Evolutionary conservation across 2,113 vertebrate species (phyloP), one percentile per base, ranked within the genome.

Genomic region (Trichomycterus rosablanca): DNA sequence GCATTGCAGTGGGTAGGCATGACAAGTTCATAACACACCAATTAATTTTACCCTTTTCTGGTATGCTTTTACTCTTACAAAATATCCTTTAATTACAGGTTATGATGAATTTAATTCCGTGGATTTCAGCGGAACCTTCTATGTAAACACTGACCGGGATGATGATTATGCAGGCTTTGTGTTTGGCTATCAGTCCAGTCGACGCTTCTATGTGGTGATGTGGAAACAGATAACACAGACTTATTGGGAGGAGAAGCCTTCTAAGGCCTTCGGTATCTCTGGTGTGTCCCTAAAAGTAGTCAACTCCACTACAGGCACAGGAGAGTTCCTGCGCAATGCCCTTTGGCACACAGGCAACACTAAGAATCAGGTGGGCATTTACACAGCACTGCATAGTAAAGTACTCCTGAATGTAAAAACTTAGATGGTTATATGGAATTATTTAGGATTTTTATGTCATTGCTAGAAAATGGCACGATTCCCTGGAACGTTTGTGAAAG

Each of bases 171-270:
- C 94, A 0, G 95, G 95, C 42, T 91, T 97, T 20, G 95, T 97
- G 59, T 98, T 97, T 11, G 91, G 91, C 70, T 98, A 96, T 75
- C 95, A 98, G 80, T 98, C 95, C 45, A 98, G 93, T 75, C 89
- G 89, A 22, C 89, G 93, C 6, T 98, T 98, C 76, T 98, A 98
- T 0, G 95, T 94, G 24, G 87, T 97, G 4, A 98, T 98, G 95
- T 98, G 95, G 95, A 97, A 98, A 74, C 94, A 97, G 78, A 92
- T 95, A 49, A 90, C 95, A 1, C 95, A 98, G 82, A 96, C 92
- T 8, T 98, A 97, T 71, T 98, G 95, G 95, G 94, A 98, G 58
- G 89, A 94, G 63, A 90, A 86, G 73, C 95, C 95, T 3, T 92
- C 87, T 1, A 89, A 89, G 59, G 93, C 95, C 4, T 97, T 95